Base-by-base conservation (phyloP, 2,113 vertebrate species). In the Tauraco erythrolophus region DNA sequence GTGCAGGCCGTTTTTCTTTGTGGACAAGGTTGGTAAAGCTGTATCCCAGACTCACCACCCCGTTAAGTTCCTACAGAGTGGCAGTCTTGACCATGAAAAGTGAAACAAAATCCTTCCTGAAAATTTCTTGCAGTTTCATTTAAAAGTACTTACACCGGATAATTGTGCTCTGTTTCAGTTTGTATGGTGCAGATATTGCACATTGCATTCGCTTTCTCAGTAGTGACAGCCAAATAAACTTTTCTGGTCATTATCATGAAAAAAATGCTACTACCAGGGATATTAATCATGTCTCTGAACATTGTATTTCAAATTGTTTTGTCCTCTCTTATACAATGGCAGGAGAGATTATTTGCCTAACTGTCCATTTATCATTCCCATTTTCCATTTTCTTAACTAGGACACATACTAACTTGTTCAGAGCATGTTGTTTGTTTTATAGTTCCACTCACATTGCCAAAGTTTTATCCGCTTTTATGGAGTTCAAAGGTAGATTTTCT, bases 401-500 rank as follows among this genome's bases (percentile, higher is more conserved):
- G 70, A 25, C 69, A 88, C 77, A n/a, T 76, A 72, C 30, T 94
- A 75, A 87, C 60, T 96, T 79, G 39, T 8, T 30, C 70, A 83
- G 61, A 96, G 50, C 62, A 65, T 80, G 78, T 71, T 96, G 72
- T 88, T 96, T 93, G 66, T 57, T 93, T 95, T 95, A 92, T 41
- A 66, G 78, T 61, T 84, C 77, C 66, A 79, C 28, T 93, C 57
- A 30, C 28, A 58, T 65, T 95, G 89, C 92, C 93, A 94, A 65
- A 76, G 71, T 83, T 92, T 72, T 75, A 79, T 92, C 54, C 1
- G 0, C 37, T 88, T 94, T 93, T 85, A 46, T 41, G 46, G 54
- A 93, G 78, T 95, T 89, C 92, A 96, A 94, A 96, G 74, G 84
- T 94, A 79, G 84, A 79, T 91, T 97, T 94, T 91, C 81, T 83